A percentile compares a stretch with the other conserved stretches of the same genome.
phyloP scores from a whole-genome alignment of 2,113 vertebrate genomes.

The Protobothrops mucrosquamatus region DNA sequence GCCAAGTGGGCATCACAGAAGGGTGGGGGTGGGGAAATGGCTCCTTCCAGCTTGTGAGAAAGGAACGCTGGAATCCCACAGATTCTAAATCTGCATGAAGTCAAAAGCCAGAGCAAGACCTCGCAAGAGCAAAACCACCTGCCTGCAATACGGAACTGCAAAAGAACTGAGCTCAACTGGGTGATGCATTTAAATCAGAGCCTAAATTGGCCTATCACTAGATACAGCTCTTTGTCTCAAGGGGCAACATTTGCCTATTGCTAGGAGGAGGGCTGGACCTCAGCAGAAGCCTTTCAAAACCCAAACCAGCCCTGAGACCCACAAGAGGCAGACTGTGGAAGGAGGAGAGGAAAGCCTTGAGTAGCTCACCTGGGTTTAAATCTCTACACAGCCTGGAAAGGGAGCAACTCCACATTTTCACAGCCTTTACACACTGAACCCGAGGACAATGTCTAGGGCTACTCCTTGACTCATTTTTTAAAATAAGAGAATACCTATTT shows the following conservation, averaged over 20 bases:
- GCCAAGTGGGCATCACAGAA: neutral
- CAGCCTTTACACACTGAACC: neutral
- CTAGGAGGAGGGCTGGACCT: neutral
- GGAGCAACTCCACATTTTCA: neutral
- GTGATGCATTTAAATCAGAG: neutral
- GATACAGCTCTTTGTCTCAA: neutral
- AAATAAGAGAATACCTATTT: constrained; percentile 80
- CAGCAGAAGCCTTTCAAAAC: neutral
- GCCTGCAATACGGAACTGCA: neutral
- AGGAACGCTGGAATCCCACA: neutral
- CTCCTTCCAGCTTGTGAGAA: neutral
- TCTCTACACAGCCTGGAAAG: neutral
- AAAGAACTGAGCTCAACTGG: neutral
- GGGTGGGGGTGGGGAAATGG: no score
- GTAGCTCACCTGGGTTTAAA: neutral
- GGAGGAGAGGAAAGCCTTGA: neutral
- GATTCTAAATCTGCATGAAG: neutral
- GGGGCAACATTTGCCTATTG: neutral
- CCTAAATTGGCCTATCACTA: neutral
- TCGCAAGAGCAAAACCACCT: no score
- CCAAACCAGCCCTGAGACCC: neutral
- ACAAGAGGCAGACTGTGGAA: neutral
- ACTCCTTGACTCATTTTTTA: neutral
- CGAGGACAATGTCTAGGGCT: neutral
- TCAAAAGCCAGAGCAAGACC: neutral